Base-by-base conservation (phyloP, 2,888 invertebrate species). In the Machimus rusticus region DNA sequence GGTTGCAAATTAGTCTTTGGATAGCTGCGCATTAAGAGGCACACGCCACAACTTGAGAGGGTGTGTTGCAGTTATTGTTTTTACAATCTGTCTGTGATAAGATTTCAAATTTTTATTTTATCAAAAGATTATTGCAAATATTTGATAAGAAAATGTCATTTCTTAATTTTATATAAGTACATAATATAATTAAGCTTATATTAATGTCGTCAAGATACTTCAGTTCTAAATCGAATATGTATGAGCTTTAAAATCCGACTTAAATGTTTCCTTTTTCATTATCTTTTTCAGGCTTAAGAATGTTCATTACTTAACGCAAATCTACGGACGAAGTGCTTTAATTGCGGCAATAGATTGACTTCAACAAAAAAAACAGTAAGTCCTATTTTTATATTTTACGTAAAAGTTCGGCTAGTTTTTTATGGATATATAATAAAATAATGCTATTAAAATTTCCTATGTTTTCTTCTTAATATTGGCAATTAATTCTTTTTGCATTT, bases 291-390 rank as follows among this genome's bases (percentile, higher is more conserved):
- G 78, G 23, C 39, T 78, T 78, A 43, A 78, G 43, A 28, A 78
- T 78, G 78, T 78, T 78, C 78, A 39, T 39, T 78, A 78, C 78
- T 43, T 78, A 43, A 78, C 9, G 37, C 37, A n/a, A 76, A 76
- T 19, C 12, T 78, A 39, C 23, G 14, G 43, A 78, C 43, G 43
- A 46, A 78, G 43, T 66, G 66, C 23, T 43, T 8, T n/a, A 23
- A 43, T 78, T 78, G 43, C 39, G 43, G 78, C 19, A 46, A 23
- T 78, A 43, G 8, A 78, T 78, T 78, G 78, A 78, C 78, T 78
- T 39, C n/a, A 43, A 78, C 37, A 39, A 78, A 78, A 78, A 23
- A 46, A 12, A 16, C 2, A 23, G 78, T 78, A 78, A 78, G 78
- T 78, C 2, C 8, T 19, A 66, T 28, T 23, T 28, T 12, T 66